Evolutionary conservation across 2,888 invertebrate species (phyloP), one percentile per base, ranked within the genome.

Genomic region (Aphidius colemani): DNA sequence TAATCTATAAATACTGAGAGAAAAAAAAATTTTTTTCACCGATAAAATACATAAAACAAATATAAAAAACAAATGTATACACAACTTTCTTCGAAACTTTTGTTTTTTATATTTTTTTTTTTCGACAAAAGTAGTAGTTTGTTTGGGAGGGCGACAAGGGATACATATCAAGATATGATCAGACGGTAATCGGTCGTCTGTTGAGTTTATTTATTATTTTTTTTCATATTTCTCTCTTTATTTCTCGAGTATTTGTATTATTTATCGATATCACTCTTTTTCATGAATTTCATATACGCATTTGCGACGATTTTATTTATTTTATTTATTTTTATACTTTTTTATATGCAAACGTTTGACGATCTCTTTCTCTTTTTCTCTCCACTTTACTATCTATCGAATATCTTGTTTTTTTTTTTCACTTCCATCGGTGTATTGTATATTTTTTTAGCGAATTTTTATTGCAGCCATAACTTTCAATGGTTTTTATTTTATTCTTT

Each of bases 381-480:
- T 30, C 1, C 3, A 30, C 30, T 30, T 30, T 30, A 30, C 46
- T 59, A 51, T 59, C 18, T 40, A 48, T 18, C 13, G 13, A 2
- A 18, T 18, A 18, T 18, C 13, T 18, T 18, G 13, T 48, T 43
- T 11, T 57, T 45, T 9, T 59, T 61, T 30, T 30, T 45, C 59
- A 13, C 30, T 53, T 48, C 51, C 7, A 53, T 55, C 40, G 7
- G 48, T 57, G 3, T 8, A 49, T 64, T 48, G 55, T 64, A 55
- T 40, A n/a, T 46, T 49, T 39, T 11, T 41, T 57, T 13, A 49
- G 45, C 50, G 40, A 30, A 39, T 57, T 61, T 61, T 65, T 65
- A 57, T 61, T 61, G 53, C 61, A 49, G 11, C 59, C 13, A 53
- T 66, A 59, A 59, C 49, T 66, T 55, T 59, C 13, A 18, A 18